Base-by-base conservation (phyloP, 2,888 invertebrate species). In the Diarsia brunnea region DNA sequence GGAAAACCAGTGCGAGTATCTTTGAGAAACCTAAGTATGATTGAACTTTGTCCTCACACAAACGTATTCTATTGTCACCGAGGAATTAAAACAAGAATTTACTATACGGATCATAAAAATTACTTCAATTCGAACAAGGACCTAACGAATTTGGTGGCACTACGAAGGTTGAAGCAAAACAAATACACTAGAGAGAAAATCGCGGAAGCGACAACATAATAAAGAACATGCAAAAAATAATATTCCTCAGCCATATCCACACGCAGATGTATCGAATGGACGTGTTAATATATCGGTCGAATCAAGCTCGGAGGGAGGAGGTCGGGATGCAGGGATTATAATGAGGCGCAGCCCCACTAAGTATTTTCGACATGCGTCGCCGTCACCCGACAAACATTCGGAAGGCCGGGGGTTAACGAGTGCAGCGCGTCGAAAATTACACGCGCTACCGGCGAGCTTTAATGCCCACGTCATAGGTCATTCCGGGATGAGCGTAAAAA, bases 361-460 rank as follows among this genome's bases (percentile, higher is more conserved):
- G 96, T 95, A 96, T 96, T 96, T 95, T 96, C 95, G 96, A 96
- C 96, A 96, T 96, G 96, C 96, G 95, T 95, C 93, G 95, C 94
- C 95, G 94, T 94, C 96, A 93, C 96, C 95, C 96, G 94, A 90
- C 96, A 95, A 96, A 95, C 95, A 95, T 95, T 95, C 92, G 91
- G 86, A 83, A 84, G 89, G 85, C 84, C 79, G 82, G 90, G 94
- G 94, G 95, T 92, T 94, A 93, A 93, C 94, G 93, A 93, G 92
- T 92, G 92, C 93, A 90, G 81, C 86, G 86, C 86, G 88, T 89
- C 90, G 91, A 93, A 93, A 94, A 95, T 95, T 94, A 94, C 93
- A 90, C 89, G 90, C 89, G 92, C 91, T 90, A 89, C 90, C 82
- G 84, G 88, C 87, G 88, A 88, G 89, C 87, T 91, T 91, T 90